phyloP scores from a whole-genome alignment of 2,888 invertebrate genomes.

The Drosophila dives region DNA sequence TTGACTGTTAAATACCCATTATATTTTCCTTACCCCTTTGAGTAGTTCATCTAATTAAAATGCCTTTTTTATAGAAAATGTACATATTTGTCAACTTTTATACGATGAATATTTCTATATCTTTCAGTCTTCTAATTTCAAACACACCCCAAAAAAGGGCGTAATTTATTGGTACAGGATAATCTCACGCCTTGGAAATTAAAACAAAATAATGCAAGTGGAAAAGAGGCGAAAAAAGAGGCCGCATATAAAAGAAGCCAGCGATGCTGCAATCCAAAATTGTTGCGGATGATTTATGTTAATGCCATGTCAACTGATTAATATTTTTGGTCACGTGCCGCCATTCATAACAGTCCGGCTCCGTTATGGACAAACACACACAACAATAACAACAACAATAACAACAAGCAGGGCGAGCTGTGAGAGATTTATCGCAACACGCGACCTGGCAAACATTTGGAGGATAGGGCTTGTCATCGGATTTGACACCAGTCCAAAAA shows the following conservation, averaged over 20 bases:
- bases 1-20: too few species aligned
- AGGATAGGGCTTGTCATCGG: constrained; percentile 50
- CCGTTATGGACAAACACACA: constrained; percentile 39
- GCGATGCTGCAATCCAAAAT: constrained; percentile 60
- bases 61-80: not conserved
- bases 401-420: constrained; percentile 17
- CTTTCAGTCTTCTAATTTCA: not conserved
- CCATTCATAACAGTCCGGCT: constrained; percentile 54
- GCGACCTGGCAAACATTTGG: constrained; percentile 54
- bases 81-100: not conserved
- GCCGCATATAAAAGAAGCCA: not conserved
- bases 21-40: not conserved
- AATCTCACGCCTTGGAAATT: constrained; percentile 25
- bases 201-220: constrained; percentile 38
- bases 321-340: constrained; percentile 84
- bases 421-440: constrained; percentile 56
- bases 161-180: constrained; percentile 19
- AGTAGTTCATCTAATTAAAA: not conserved
- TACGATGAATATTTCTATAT: not conserved
- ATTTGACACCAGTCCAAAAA: constrained; percentile 46
- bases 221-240: not conserved
- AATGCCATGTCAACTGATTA: constrained; percentile 83
- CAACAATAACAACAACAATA: constrained; percentile 6
- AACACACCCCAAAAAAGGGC: not conserved
- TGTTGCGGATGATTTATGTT: constrained; percentile 82